A percentile compares a stretch with the other conserved stretches of the same genome.
phyloP scores from a whole-genome alignment of 2,797 vertebrate genomes.

The Euthynnus affinis region DNA sequence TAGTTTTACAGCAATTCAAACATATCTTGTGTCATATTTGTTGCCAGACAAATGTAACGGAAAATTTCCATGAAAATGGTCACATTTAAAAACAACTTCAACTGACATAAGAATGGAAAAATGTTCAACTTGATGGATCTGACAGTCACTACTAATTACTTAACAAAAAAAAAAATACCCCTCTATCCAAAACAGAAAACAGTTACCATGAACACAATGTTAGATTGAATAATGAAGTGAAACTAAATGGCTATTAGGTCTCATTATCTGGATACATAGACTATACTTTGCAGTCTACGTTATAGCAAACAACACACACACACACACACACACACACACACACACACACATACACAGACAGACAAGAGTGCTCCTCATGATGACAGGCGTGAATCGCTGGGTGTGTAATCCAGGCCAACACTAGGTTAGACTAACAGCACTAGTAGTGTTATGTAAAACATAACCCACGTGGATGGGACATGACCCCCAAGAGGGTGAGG shows the following conservation, averaged over 20 bases:
- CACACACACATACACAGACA: slow-evolving; percentile 10
- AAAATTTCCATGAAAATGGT: no score
- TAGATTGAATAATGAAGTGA: background rate
- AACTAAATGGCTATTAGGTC: background rate
- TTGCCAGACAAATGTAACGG: no score
- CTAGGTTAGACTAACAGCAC: slow-evolving; percentile 54
- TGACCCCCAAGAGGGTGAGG: slow-evolving; percentile 64
- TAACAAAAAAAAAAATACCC: no score
- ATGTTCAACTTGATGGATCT: background rate
- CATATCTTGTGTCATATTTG: no score
- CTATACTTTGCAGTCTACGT: background rate
- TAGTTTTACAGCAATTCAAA: no score
- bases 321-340: slow-evolving; percentile 1
- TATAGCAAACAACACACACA: background rate
- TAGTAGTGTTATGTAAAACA: slow-evolving; percentile 72
- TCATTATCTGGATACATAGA: background rate
- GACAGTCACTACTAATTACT: no score
- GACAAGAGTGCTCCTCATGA: background rate
- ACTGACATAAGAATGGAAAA: background rate
- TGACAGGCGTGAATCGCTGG: slow-evolving; percentile 8
- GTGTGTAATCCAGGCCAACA: slow-evolving; percentile 55
- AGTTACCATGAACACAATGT: no score
- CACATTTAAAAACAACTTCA: background rate
- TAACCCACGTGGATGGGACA: slow-evolving; percentile 63
- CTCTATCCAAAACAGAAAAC: no score